Base-by-base conservation (phyloP, 2,797 vertebrate species). In the Crenichthys baileyi region DNA sequence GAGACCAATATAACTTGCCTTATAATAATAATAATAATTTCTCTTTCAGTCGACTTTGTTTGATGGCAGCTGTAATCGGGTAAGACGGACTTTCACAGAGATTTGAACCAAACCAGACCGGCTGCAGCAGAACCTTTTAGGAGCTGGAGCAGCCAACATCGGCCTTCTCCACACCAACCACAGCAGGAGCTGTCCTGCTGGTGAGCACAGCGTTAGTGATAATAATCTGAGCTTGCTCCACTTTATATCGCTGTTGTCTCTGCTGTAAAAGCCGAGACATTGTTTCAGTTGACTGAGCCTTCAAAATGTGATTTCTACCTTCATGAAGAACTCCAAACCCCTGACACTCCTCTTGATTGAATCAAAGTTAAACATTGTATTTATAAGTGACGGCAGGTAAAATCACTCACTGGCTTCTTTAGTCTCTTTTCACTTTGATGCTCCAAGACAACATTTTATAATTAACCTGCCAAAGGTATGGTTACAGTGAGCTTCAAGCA, bases 221-320 rank as follows among this genome's bases (percentile, higher is more conserved):
- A 4, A 36, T 65, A 22, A 65, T 4, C 1, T 11, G 36, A 87
- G 83, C 79, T 79, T 36, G 26, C 24, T 79, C 76, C 68, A 31
- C 41, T 80, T 76, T 78, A 36, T 44, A 50, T 44, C 77, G 56
- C 77, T 86, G 76, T 85, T 81, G 71, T 81, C 77, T 82, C 81
- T 78, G 65, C 81, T 86, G 79, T 84, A 78, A 51, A 77, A 75
- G 79, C 44, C 0, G 4, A 91, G 79, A 80, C 88, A 89, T 89
- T 91, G 92, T 91, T 81, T 87, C n/a, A n/a, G n/a, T n/a, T n/a
- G n/a, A n/a, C n/a, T n/a, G n/a, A n/a, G n/a, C n/a, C n/a, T n/a
- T n/a, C 86, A 31, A 36, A 36, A 90, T 83, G 83, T 90, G 83
- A 87, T 77, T 26, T 65, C 39, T 41, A 39, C 51, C 72, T 65